Base-by-base conservation (phyloP, 2,797 vertebrate species). In the Miichthys miiuy region DNA sequence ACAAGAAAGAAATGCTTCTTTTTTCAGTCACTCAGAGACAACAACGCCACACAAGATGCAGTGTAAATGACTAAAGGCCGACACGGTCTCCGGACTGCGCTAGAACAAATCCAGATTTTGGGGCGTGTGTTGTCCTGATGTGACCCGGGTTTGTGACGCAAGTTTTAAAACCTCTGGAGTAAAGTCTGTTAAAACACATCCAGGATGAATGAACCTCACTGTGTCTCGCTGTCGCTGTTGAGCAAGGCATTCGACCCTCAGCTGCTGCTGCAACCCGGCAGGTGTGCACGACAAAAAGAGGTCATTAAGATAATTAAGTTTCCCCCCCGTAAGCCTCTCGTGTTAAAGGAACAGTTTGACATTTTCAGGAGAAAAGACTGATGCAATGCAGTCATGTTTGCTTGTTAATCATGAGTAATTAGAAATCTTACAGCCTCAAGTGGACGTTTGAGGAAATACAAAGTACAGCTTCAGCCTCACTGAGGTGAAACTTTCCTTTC, bases 1-100 rank as follows among this genome's bases (percentile, higher is more conserved):
- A 27, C 30, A 72, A 69, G 20, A 77, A 58, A 79, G 65, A 83
- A 55, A 57, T 5, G 13, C 2, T 52, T 71, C 10, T 66, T 66
- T 60, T 64, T 51, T 68, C 30, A 80, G 21, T n/a, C n/a, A n/a
- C 68, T 64, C 3, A n/a, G 41, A 57, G 21, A 44, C 48, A 13
- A 56, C 30, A 34, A 63, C 1, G 56, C 7, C 14, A 61, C n/a
- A 50, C 1, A 5, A 44, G 67, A 65, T 30, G 3, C n/a, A 34
- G 27, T 44, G 64, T 25, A 57, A 54, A 62, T 16, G 13, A 57
- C 47, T 55, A 9, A 11, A 42, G 46, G 50, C 50, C 2, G 21
- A 62, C 34, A 2, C 7, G 17, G 51, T 64, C n/a, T 61, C 17
- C 13, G 20, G 62, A 69, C 17, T 4, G 17, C 0, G 10, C 12